Evolutionary conservation across 2,797 vertebrate species (phyloP), one percentile per base, ranked within the genome.

Genomic region (Phataginus tetradactyla): DNA sequence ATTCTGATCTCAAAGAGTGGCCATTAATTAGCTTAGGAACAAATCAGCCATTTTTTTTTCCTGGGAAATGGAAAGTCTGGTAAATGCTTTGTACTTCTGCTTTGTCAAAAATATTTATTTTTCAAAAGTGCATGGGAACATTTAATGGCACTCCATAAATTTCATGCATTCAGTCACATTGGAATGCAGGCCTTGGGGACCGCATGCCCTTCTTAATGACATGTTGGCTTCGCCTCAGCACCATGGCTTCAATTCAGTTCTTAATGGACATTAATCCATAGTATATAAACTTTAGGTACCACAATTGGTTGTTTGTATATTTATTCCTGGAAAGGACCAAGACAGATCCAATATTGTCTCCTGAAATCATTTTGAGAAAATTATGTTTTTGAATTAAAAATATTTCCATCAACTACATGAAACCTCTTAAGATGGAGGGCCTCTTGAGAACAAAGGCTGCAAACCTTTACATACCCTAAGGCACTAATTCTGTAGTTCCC

Each of bases 91-190:
- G 5, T 23, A 80, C 63, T 96, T 93, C 14, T 85, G 61, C 53
- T 96, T 96, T 85, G 88, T 97, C 86, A 91, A 95, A 94, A 97
- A 72, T 61, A 63, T 92, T 96, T 91, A 96, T 93, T 97, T 96
- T 96, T 74, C 78, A 97, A 90, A 94, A 74, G 61, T 78, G 1
- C 66, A 87, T 55, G 21, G 75, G 91, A 80, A 95, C 85, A 95
- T 95, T 96, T 95, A 97, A 86, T 81, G 87, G 4, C 3, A 18
- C 59, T 92, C 53, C 27, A 81, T 96, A 95, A 95, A 97, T 97
- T 91, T 88, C n/a, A 42, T 72, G 2, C 1, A 14, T 49, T 84
- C 51, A 80, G 21, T 96, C 57, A 89, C 15, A 57, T 96, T 93
- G 49, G 39, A 78, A 68, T 86, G 34, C 81, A 63, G 27, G 78